These are phyloP conservation scores for Zygogramma bicolorata DNA, from an alignment of 2,888 invertebrate genomes.

Conservation along the genomic window DNA sequence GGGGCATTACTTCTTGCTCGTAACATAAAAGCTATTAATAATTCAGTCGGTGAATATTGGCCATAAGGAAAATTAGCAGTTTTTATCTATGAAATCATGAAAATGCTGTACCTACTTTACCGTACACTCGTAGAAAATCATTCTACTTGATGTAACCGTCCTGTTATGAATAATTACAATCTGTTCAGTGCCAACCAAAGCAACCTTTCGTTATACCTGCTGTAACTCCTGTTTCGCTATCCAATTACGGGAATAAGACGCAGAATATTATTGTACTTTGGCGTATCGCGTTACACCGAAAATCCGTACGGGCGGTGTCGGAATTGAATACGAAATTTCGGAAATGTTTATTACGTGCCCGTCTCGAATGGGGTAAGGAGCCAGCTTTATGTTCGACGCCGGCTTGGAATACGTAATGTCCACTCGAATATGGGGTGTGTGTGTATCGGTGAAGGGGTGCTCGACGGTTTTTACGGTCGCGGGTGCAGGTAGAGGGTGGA, in stretches of 20 bases:
- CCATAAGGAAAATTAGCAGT: too few relatives aligned
- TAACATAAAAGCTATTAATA: too few relatives aligned
- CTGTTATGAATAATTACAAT: too few relatives aligned
- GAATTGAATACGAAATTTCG: slow-evolving; percentile 63
- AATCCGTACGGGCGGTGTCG: slow-evolving; percentile 55
- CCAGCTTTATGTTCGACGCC: slow-evolving; percentile 51
- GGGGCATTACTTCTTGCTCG: too few relatives aligned
- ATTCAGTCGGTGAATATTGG: too few relatives aligned
- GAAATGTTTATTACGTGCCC: slow-evolving; percentile 64
- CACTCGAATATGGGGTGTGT: slow-evolving; percentile 39
- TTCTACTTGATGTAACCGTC: too few relatives aligned
- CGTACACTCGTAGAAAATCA: too few relatives aligned
- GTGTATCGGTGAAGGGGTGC: background rate
- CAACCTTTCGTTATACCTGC: background rate
- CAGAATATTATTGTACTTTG: background rate
- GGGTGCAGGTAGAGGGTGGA: slow-evolving; percentile 19
- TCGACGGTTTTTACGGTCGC: background rate
- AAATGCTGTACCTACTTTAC: too few relatives aligned
- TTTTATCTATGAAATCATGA: too few relatives aligned
- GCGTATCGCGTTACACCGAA: slow-evolving; percentile 22
- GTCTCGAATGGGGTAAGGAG: slow-evolving; percentile 54
- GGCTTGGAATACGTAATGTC: slow-evolving; percentile 50
- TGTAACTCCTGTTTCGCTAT: background rate
- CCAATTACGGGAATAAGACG: background rate
- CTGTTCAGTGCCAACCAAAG: too few relatives aligned